These are phyloP conservation scores for Anagrus nilaparvatae DNA, from an alignment of 1,140 invertebrate species.

Conservation along the genomic window DNA sequence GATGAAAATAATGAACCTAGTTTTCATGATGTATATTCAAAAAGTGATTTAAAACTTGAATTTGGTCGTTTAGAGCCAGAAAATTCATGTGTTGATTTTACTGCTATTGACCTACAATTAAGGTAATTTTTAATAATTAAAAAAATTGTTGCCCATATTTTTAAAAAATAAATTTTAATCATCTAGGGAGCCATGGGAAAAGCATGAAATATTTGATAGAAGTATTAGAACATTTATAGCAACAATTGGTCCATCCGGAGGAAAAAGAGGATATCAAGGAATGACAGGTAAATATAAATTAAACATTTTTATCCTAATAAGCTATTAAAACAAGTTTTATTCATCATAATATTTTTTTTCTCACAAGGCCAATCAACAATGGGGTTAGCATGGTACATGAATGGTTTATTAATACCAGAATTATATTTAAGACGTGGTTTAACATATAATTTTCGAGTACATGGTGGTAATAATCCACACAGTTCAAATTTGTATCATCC, in stretches of 20 bases:
- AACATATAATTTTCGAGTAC: conserved; percentile 72
- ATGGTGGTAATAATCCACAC: conserved; percentile 83
- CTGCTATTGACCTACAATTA: conserved; percentile 33
- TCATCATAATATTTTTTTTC: background rate
- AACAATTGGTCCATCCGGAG: conserved; percentile 71
- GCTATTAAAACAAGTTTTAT: background rate
- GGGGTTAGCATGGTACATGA: conserved; percentile 70
- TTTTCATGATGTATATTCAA: conserved; percentile 75
- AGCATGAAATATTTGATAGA: conserved; percentile 65
- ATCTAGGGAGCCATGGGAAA: conserved; percentile 57
- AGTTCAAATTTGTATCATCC: conserved; percentile 83
- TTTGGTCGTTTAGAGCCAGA: conserved; percentile 53
- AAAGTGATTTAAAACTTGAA: conserved; percentile 54
- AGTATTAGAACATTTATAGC: conserved; percentile 66
- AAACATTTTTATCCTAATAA: background rate
- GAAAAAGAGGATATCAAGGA: conserved; percentile 63
- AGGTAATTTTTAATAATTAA: conserved; percentile 22
- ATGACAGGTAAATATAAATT: conserved; percentile 49
- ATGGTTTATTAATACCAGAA: conserved; percentile 78
- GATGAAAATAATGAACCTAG: conserved; percentile 70
- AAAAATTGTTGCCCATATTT: background rate
- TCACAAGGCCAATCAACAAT: conserved; percentile 46
- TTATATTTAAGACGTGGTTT: conserved; percentile 76
- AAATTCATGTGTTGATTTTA: conserved; percentile 62
- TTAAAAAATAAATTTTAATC: background rate